Evolutionary conservation across 2,797 vertebrate genomes (phyloP).

Genomic region (Rhinatrema bivittatum): DNA sequence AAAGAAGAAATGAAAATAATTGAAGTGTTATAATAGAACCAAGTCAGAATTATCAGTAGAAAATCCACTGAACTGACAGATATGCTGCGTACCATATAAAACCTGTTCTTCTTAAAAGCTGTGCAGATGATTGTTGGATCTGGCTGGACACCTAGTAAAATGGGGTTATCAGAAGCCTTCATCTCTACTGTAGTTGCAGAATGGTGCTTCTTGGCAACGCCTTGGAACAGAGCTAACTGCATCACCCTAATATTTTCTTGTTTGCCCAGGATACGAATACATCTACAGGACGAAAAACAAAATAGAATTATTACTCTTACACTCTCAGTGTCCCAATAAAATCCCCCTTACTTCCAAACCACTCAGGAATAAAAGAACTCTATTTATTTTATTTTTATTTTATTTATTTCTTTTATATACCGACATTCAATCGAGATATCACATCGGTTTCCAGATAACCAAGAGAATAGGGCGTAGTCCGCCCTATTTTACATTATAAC

Average conservation of each 20-base stretch:
- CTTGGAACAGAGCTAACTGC: constrained; percentile 87
- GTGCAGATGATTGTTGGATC: constrained; percentile 94
- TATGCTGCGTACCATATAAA: constrained; percentile 98
- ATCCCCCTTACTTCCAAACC: too few relatives aligned
- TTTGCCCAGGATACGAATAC: constrained; percentile 92
- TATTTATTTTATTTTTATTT: too few relatives aligned
- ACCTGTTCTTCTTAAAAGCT: constrained; percentile 95
- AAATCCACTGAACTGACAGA: too few relatives aligned
- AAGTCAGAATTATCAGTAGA: too few relatives aligned
- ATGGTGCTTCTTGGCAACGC: constrained; percentile 74
- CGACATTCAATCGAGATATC: too few relatives aligned
- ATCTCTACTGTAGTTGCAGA: constrained; percentile 90
- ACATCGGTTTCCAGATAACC: too few relatives aligned
- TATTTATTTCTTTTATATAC: too few relatives aligned
- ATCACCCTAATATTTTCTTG: constrained; percentile 92
- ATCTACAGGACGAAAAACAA: constrained; percentile 52
- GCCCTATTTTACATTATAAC: too few relatives aligned
- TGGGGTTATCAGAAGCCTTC: constrained; percentile 95
- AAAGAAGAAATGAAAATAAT: neutral
- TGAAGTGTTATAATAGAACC: too few relatives aligned
- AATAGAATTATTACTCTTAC: constrained; percentile 28
- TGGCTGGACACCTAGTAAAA: constrained; percentile 74
- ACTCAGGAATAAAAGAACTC: too few relatives aligned
- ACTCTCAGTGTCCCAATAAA: too few relatives aligned
- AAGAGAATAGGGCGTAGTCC: too few relatives aligned